Evolutionary conservation across 2,888 invertebrate species (phyloP).

Genomic region (Agelastica alni): DNA sequence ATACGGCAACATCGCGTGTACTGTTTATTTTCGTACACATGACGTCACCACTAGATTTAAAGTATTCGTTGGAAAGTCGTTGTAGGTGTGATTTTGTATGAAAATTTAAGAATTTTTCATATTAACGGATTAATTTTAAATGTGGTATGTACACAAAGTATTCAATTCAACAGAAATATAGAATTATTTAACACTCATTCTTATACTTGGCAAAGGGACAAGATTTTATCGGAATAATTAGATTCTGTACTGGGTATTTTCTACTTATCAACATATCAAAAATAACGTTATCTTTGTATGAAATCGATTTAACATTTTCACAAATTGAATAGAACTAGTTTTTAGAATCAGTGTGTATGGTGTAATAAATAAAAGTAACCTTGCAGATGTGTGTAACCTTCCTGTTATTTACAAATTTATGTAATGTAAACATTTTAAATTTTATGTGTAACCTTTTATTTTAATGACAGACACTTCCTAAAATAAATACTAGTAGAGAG

Average conservation of each 20-base stretch:
- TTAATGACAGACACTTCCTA: background rate
- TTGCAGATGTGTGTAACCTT: too few species aligned
- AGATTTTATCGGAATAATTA: too few species aligned
- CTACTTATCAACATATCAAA: too few species aligned
- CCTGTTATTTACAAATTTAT: background rate
- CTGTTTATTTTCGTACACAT: slow-evolving; percentile 20
- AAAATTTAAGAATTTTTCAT: slow-evolving; percentile 5
- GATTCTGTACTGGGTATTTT: too few species aligned
- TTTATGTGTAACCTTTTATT: slow-evolving; percentile 3
- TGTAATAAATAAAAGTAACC: too few species aligned
- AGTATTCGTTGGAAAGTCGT: slow-evolving; percentile 12
- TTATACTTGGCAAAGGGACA: too few species aligned
- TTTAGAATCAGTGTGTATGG: too few species aligned
- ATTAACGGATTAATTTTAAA: slow-evolving; percentile 7
- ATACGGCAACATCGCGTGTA: slow-evolving; percentile 12
- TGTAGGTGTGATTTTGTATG: slow-evolving; percentile 21
- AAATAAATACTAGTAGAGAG: slow-evolving; percentile 2
- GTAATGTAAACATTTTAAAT: slow-evolving; percentile 10
- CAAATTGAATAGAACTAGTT: too few species aligned
- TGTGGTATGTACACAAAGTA: slow-evolving; percentile 6
- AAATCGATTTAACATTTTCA: slow-evolving; percentile 4
- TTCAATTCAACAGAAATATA: background rate
- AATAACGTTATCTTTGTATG: background rate
- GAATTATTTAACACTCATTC: background rate
- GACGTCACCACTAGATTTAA: slow-evolving; percentile 32